Conservation (phyloP, 1,140 invertebrate species). For the Saccostrea echinata region DNA sequence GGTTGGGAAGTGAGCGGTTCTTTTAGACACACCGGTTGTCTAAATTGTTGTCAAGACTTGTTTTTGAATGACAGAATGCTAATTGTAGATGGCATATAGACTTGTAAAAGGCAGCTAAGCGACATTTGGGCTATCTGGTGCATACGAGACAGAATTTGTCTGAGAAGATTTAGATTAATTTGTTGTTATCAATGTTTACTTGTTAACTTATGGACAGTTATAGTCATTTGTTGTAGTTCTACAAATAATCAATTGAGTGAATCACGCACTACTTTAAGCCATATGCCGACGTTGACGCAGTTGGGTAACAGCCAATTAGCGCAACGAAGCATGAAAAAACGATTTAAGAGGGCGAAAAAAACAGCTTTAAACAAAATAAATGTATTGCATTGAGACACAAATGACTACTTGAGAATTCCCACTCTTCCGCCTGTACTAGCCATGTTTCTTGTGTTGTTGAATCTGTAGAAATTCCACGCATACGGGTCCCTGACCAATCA, state of each 20-base stretch:
- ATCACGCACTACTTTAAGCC: conserved; percentile 12
- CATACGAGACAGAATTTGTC: background rate
- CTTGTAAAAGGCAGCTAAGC: conserved; percentile 13
- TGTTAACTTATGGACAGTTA: conserved; percentile 29
- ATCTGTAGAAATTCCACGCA: conserved; percentile 28
- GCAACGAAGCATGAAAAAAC: conserved; percentile 29
- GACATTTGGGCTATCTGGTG: background rate
- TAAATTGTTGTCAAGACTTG: conserved; percentile 20
- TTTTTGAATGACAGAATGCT: conserved; percentile 18
- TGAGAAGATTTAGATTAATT: conserved; percentile 9
- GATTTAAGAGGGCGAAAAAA: background rate
- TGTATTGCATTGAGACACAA: conserved; percentile 20
- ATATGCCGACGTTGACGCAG: conserved; percentile 2
- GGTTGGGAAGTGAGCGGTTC: background rate
- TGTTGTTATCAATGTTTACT: conserved; percentile 30
- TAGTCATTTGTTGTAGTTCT: conserved; percentile 33
- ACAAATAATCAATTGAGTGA: conserved; percentile 16
- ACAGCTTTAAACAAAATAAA: conserved; percentile 12
- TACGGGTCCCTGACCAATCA: conserved; percentile 25
- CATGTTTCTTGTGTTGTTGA: conserved; percentile 7
- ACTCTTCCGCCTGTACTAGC: conserved; percentile 12
- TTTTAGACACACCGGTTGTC: conserved; percentile 10
- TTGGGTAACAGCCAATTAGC: background rate
- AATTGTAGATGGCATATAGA: conserved; percentile 35
- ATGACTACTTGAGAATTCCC: conserved; percentile 26